These are phyloP conservation scores for Drosophila erecta DNA, from an alignment of 1,140 invertebrate species.

Conservation along the genomic window DNA sequence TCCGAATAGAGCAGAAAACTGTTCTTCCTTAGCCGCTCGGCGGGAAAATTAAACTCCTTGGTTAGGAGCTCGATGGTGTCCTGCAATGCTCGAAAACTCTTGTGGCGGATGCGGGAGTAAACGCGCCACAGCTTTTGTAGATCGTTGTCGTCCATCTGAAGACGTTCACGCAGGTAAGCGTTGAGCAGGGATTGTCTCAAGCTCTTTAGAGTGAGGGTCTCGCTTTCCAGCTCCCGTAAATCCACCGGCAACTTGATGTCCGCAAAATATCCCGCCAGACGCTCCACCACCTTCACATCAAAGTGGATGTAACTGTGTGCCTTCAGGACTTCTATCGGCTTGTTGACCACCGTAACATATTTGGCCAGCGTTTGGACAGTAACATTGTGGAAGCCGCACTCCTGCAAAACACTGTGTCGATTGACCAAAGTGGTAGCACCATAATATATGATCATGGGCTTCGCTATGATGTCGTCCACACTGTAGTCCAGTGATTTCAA, in stretches of 20 bases:
- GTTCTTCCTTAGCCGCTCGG: slow-evolving; percentile 85
- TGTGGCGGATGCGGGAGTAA: slow-evolving; percentile 86
- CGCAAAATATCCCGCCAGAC: slow-evolving; percentile 52
- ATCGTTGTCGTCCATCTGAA: slow-evolving; percentile 84
- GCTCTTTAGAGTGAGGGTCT: slow-evolving; percentile 82
- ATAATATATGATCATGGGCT: slow-evolving; percentile 86
- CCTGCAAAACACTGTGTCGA: slow-evolving; percentile 85
- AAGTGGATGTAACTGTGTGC: slow-evolving; percentile 54
- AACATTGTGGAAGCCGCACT: slow-evolving; percentile 86
- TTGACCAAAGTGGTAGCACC: slow-evolving; percentile 86
- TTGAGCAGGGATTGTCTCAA: slow-evolving; percentile 85
- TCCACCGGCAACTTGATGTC: slow-evolving; percentile 54
- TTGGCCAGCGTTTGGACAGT: slow-evolving; percentile 85
- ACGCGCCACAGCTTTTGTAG: slow-evolving; percentile 85
- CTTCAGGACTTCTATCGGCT: slow-evolving; percentile 66
- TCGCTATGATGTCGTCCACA: slow-evolving; percentile 84
- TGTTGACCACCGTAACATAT: slow-evolving; percentile 84
- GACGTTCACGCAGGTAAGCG: slow-evolving; percentile 85
- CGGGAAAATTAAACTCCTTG: slow-evolving; percentile 85
- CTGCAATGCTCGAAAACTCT: slow-evolving; percentile 85
- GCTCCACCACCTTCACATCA: slow-evolving; percentile 75
- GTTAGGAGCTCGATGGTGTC: slow-evolving; percentile 85
- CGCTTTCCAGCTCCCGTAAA: slow-evolving; percentile 52
- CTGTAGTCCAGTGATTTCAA: slow-evolving; percentile 75
- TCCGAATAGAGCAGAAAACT: slow-evolving; percentile 86